Evolutionary conservation across 2,888 invertebrate genomes (phyloP), one percentile per base, ranked within the genome.

Genomic region (Drosophila diplacantha): DNA sequence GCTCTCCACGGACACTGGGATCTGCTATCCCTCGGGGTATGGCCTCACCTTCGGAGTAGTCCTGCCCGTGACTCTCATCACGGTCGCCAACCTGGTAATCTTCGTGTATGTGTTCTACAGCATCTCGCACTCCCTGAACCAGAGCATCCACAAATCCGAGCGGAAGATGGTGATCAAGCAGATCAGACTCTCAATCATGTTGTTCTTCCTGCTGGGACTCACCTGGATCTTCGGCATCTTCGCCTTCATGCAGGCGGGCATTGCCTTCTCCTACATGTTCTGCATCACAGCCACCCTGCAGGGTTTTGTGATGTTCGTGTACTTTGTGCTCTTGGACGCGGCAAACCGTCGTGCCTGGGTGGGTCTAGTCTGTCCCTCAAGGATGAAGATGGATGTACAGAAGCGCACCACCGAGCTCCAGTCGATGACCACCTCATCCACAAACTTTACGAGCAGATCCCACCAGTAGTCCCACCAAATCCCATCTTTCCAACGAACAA

Each of bases 151-250:
- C 5, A 59, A 64, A 1, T 38, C 71, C 2, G 81, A 83, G 14
- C 66, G 58, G 12, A 68, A 65, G n/a, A 14, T 85, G 75, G 67
- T 87, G 12, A 76, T 89, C 16, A 90, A 91, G 18, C 91, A 91
- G 72, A 85, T 92, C 11, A 87, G 91, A 34, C 80, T 91, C 16
- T 90, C 91, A 0, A 87, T 91, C 55, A 88, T 91, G 71, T 85
- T 92, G 55, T 91, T 91, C 81, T 92, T 91, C 72, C 84, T 92
- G 53, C 82, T 92, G 18, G 92, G 92, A 0, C 85, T 92, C 3
- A 90, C 91, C 3, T 92, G 92, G 92, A 86, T 91, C 32, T 92
- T 92, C 79, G 92, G 91, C 12, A 84, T 92, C 41, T 88, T 91
- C 69, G 90, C 91, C 1, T 90, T 90, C 74, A 89, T 90, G 55